phyloP scores from a whole-genome alignment of 2,888 invertebrate genomes.

The Deroplatys truncata region DNA sequence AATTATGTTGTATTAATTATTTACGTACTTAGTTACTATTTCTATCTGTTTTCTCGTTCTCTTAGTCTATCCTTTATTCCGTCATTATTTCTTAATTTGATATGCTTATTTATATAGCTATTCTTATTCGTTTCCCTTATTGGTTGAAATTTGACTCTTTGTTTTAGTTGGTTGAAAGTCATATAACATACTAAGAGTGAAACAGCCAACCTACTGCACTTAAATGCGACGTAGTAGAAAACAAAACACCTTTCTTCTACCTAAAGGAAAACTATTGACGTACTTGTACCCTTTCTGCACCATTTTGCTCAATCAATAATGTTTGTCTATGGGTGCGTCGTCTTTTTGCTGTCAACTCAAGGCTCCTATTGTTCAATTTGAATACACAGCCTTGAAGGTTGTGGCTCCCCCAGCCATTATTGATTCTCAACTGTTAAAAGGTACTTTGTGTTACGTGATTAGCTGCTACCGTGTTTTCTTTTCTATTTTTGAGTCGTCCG shows the following conservation, averaged over 20 bases:
- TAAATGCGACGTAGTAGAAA: too few species aligned
- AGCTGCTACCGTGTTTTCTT: slow-evolving; percentile 8
- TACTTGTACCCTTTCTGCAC: not conserved
- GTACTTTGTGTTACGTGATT: slow-evolving; percentile 2
- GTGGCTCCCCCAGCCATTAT: not conserved
- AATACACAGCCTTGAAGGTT: slow-evolving; percentile 6
- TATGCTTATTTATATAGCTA: too few species aligned
- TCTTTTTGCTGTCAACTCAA: slow-evolving; percentile 4
- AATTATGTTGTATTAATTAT: too few species aligned
- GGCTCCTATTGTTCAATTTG: slow-evolving; percentile 12
- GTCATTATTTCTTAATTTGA: too few species aligned
- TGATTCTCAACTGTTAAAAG: slow-evolving; percentile 14
- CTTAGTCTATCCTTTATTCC: too few species aligned
- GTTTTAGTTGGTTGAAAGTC: too few species aligned
- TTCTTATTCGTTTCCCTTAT: too few species aligned
- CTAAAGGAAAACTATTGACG: not conserved
- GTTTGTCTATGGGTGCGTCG: slow-evolving; percentile 10
- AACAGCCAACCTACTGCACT: too few species aligned
- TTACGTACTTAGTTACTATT: too few species aligned
- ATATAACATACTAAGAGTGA: too few species aligned
- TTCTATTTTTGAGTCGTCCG: not conserved
- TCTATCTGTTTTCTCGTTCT: too few species aligned
- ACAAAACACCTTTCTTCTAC: not conserved
- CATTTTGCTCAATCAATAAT: slow-evolving; percentile 2
- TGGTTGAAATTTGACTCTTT: too few species aligned